Evolutionary conservation across 2,113 vertebrate species (phyloP), one percentile per base, ranked within the genome.

Genomic region (Odontesthes bonariensis): DNA sequence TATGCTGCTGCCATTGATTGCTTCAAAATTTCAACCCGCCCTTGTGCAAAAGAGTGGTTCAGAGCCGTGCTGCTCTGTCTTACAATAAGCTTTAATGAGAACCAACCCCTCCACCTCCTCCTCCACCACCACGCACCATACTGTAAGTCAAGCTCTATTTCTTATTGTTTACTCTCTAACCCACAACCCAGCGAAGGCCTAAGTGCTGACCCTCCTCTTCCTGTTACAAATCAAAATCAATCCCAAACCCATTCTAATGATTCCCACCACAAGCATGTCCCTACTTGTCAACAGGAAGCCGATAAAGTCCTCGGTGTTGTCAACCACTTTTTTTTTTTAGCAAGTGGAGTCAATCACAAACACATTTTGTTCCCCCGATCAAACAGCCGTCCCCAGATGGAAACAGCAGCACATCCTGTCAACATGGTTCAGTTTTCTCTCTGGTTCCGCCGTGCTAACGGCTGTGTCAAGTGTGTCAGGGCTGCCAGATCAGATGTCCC

Each of bases 401-500:
- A 81, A 73, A 79, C 32, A 8, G 16, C 68, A 67, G 52, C 63
- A 61, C 77, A 82, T 88, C 86, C 79, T 81, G 79, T 87, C 60
- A 79, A 56, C 82, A 19, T 11, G n/a, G 22, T 54, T 82, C 52
- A 58, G 49, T 73, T 85, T 87, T 71, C 77, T 73, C 64, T 82
- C 44, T 2, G 8, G 63, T 32, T 22, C 65, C 31, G 17, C 68
- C 2, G 59, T 54, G 54, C 69, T 73, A 68, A 85, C 66, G 44
- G 62, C 72, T 42, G 71, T 73, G 52, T 82, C 65, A 71, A 78
- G 59, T 81, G 79, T 82, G 83, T 85, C 82, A 74, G 51, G 44
- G 71, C 82, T 82, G 83, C 84, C 82, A 65, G 88, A 91, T 91
- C 78, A 88, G 83, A 90, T 91, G 87, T 90, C 85, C 83, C 38